Percentiles rank a stretch among this genome's conserved stretches.
Conservation (phyloP, 2,113 vertebrate species). For the Ailurus styani region DNA sequence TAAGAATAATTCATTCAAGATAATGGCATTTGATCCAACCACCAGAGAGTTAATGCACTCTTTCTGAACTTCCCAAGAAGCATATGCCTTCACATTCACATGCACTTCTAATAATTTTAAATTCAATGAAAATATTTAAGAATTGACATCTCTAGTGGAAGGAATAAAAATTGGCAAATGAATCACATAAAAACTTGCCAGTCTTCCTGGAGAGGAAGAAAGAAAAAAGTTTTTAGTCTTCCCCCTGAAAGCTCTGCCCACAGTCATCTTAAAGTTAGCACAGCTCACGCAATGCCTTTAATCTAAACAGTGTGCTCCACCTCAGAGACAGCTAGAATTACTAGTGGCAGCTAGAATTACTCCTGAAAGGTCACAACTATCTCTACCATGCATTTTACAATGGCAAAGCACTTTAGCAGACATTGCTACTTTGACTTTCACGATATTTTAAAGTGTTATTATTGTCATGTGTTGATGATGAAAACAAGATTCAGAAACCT, state of each 20-base stretch:
- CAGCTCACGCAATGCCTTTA: not conserved
- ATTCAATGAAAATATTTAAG: not conserved
- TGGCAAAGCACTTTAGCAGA: not conserved
- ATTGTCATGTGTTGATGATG: not conserved
- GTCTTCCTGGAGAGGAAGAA: not conserved
- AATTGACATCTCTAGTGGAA: not conserved
- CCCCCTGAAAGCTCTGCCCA: not conserved
- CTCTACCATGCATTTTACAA: not conserved
- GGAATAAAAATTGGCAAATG: not conserved
- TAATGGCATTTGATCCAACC: not conserved
- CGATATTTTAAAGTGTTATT: not conserved
- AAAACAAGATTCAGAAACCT: not conserved
- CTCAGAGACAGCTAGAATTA: not conserved
- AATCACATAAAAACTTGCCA: not conserved
- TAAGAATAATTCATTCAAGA: not conserved
- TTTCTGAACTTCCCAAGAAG: not conserved
- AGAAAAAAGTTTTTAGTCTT: not conserved
- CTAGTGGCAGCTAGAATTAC: not conserved
- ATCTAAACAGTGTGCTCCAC: not conserved
- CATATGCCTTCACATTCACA: not conserved
- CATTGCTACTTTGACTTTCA: not conserved
- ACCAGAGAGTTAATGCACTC: not conserved
- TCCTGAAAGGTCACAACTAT: not conserved
- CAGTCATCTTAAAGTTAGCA: not conserved
- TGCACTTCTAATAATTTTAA: not conserved